Evolutionary conservation across 1,140 invertebrate genomes (phyloP).

Genomic region (Drosophila auraria): DNA sequence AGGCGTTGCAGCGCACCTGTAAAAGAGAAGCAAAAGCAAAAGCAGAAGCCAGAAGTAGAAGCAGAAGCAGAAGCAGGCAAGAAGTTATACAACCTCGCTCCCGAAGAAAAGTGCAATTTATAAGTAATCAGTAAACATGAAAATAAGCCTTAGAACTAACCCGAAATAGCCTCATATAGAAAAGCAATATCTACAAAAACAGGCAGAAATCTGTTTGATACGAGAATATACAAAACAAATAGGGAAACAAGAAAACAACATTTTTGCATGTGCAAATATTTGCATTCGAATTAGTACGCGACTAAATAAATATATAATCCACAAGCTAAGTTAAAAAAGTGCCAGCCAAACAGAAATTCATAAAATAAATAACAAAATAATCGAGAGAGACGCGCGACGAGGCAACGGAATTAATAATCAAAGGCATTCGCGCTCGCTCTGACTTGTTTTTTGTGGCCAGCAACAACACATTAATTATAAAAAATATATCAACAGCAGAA

Average conservation of each 20-base stretch:
- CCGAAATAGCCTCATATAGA: slow-evolving; percentile 55
- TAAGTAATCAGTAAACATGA: slow-evolving; percentile 44
- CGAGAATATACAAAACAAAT: too few relatives aligned
- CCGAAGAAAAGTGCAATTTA: slow-evolving; percentile 59
- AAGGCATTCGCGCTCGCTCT: slow-evolving; percentile 17
- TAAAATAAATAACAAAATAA: slow-evolving; percentile 30
- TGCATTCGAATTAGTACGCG: slow-evolving; percentile 70
- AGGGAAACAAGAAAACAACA: slow-evolving; percentile 27
- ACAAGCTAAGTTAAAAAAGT: slow-evolving; percentile 26
- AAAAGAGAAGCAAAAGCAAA: slow-evolving; percentile 10
- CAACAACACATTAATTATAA: slow-evolving; percentile 74
- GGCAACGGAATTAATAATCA: slow-evolving; percentile 33
- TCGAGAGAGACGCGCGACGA: slow-evolving; percentile 1
- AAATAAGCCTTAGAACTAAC: slow-evolving; percentile 62
- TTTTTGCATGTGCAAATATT: slow-evolving; percentile 61
- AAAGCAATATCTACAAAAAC: slow-evolving; percentile 52
- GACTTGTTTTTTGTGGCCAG: slow-evolving; percentile 27
- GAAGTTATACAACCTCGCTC: slow-evolving; percentile 44
- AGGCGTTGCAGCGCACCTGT: slow-evolving; percentile 14
- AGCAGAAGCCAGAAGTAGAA: slow-evolving; percentile 20
- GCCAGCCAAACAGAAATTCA: slow-evolving; percentile 35
- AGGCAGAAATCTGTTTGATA: slow-evolving; percentile 20
- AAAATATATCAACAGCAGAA: slow-evolving; percentile 62
- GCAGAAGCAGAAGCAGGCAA: slow-evolving; percentile 16
- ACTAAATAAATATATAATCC: slow-evolving; percentile 54